phyloP scores from a whole-genome alignment of 1,140 invertebrate genomes.

The Lucilia sericata region DNA sequence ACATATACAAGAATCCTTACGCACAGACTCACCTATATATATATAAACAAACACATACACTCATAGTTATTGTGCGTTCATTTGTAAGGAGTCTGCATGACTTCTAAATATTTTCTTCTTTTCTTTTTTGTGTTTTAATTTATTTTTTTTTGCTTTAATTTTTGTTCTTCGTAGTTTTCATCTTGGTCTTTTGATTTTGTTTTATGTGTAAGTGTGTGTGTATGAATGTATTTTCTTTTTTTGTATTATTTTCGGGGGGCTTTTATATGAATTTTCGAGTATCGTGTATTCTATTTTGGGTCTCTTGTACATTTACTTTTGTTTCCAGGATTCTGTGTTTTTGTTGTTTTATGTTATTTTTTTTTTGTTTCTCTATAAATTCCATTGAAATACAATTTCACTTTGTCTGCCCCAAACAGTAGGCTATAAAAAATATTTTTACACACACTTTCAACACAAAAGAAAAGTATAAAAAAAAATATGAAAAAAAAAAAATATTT shows the following conservation, averaged over 20 bases:
- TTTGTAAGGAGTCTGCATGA: conserved; percentile 5
- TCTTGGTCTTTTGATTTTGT: neutral
- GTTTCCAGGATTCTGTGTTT: neutral
- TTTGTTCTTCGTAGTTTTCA: neutral
- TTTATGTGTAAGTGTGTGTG: neutral
- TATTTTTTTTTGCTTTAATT: neutral
- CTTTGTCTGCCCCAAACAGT: conserved; percentile 11
- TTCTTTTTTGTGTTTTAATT: conserved; percentile 1
- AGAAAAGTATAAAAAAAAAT: neutral
- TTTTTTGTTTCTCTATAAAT: neutral
- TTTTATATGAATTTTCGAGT: neutral
- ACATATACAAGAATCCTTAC: no score
- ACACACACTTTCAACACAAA: neutral
- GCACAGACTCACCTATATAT: neutral
- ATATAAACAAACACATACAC: neutral
- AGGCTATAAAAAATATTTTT: neutral
- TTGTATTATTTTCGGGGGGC: neutral
- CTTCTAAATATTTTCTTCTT: neutral
- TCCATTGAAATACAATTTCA: neutral
- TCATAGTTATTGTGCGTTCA: neutral
- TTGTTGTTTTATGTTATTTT: neutral
- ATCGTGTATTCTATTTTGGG: neutral
- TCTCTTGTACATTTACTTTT: neutral
- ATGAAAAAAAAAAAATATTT: neutral
- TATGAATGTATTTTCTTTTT: neutral